phyloP scores from a whole-genome alignment of 2,888 invertebrate genomes.

The Lydus trimaculatus region DNA sequence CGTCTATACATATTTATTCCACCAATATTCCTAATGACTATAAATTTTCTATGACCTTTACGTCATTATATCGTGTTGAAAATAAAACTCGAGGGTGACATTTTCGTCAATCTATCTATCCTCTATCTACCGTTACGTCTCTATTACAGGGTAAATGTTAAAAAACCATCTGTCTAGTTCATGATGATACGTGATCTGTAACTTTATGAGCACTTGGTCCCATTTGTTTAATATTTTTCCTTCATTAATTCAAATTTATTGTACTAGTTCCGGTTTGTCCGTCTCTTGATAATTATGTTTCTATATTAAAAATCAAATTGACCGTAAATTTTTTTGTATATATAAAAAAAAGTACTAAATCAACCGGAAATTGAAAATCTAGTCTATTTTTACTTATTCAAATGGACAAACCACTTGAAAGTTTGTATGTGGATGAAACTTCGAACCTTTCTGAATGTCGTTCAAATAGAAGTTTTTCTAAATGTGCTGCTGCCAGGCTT shows the following conservation, averaged over 20 bases:
- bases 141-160: slow-evolving; percentile 51
- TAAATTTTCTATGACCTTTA: slow-evolving; percentile 49
- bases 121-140: slow-evolving; percentile 32
- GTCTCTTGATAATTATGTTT: slow-evolving; percentile 12
- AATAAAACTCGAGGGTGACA: slow-evolving; percentile 54
- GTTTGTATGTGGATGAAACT: no score
- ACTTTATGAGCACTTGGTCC: slow-evolving; percentile 54
- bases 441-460: no score
- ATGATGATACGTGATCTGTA: slow-evolving; percentile 57
- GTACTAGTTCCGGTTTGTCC: background rate
- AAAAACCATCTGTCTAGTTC: slow-evolving; percentile 45
- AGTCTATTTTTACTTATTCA: background rate
- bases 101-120: slow-evolving; percentile 36
- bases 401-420: no score
- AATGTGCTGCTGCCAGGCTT: no score
- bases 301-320: background rate
- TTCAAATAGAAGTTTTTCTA: no score
- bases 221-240: slow-evolving; percentile 53
- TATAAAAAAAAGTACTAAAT: background rate
- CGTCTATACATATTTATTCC: background rate
- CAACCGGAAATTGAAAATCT: slow-evolving; percentile 12
- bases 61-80: slow-evolving; percentile 40
- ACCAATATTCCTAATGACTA: slow-evolving; percentile 38
- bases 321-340: no score
- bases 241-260: slow-evolving; percentile 54